Base-by-base conservation (phyloP, 1,140 invertebrate genomes). In the Laupala kohalensis region DNA sequence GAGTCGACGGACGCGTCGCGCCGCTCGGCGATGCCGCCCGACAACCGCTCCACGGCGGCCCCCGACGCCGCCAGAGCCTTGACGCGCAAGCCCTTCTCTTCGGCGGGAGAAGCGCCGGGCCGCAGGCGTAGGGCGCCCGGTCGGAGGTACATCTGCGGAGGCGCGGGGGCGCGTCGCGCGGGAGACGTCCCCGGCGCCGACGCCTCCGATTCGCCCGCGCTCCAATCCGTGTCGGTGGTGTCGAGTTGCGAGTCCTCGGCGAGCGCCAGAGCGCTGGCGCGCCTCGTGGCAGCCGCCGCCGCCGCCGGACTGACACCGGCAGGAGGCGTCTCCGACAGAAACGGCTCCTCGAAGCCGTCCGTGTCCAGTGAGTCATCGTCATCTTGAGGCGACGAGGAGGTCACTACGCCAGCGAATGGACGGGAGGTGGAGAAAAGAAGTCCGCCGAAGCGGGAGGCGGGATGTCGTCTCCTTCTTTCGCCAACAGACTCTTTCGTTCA, bases 311-410 rank as follows among this genome's bases (percentile, higher is more conserved):
- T 75, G 65, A 76, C 76, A 12, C 72, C 72, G 4, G 79, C 75
- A 3, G 78, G 78, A 15, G 81, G 80, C 23, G 81, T 82, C 76
- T 82, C 81, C 73, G 82, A 73, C 25, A 80, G 76, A 71, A 78
- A 81, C 69, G 80, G 78, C 72, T 82, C 80, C 77, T 83, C 79
- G 75, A 83, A 83, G 72, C 82, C 82, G 75, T 83, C 83, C 53
- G 82, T 81, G 75, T 84, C 83, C 79, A 83, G 75, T 27, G 83
- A 83, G 74, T 83, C 83, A 76, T 83, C 83, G 74, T 78, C 77
- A 75, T 83, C 83, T 77, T 83, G 81, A 71, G 82, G 80, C 66
- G 82, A 83, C 69, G 80, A 80, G 74, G 78, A 79, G 69, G 80
- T 76, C 75, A 77, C 69, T 68, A 70, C 27, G 27, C 30, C 25